These are phyloP conservation scores for Catharus ustulatus DNA, from an alignment of 2,797 vertebrate species.

Conservation along the genomic window DNA sequence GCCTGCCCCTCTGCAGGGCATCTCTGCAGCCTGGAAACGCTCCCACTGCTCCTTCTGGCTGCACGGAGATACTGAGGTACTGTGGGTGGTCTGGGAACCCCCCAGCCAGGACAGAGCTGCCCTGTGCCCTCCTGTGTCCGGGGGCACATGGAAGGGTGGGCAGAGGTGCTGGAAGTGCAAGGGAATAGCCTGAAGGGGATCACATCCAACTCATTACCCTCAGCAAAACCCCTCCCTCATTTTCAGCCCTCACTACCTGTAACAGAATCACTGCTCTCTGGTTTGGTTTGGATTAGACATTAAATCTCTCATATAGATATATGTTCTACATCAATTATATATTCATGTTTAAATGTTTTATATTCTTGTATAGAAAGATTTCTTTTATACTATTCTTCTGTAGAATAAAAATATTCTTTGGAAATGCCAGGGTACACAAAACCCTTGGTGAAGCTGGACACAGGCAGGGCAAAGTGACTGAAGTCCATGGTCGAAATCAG, in stretches of 20 bases:
- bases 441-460: neutral
- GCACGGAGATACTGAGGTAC: fast-evolving
- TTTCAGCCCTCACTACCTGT: neutral
- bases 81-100: fast-evolving
- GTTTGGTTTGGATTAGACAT: neutral
- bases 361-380: neutral
- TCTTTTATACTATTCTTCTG: neutral
- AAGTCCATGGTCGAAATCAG: neutral
- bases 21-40: neutral
- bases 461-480: fast-evolving
- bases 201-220: neutral
- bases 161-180: neutral
- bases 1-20: neutral
- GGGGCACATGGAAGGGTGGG: neutral
- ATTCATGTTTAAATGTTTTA: neutral
- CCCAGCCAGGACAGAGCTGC: neutral
- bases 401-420: neutral
- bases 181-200: fast-evolving
- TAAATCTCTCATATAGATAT: neutral
- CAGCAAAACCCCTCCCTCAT: neutral
- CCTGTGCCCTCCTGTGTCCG: neutral
- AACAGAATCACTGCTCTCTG: neutral
- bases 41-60: neutral
- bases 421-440: neutral
- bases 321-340: neutral